Base-by-base conservation (phyloP, 2,888 invertebrate species). In the Latrodectus hesperus region DNA sequence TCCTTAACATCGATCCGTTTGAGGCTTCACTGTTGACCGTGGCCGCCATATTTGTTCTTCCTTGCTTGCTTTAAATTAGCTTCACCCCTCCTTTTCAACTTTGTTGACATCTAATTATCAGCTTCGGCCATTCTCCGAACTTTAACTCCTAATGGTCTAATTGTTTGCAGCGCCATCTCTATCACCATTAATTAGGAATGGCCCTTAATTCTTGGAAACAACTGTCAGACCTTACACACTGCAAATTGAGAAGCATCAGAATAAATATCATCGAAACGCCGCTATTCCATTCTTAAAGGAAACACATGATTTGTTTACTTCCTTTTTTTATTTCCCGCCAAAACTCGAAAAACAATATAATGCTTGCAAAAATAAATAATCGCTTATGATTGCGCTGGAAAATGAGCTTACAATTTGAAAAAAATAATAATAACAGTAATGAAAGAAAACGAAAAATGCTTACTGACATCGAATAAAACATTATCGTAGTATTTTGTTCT, bases 61-160 rank as follows among this genome's bases (percentile, higher is more conserved):
- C 71, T 67, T 88, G 88, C 88, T 88, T 88, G 88, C 88, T 83
- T 84, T 88, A 80, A 88, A 88, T 84, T 84, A 88, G 88, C 75
- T 68, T 73, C 71, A 67, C 55, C 85, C 80, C 75, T 70, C 71
- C 70, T 51, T 38, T 38, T 53, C 64, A 67, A 72, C 82, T 71
- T 65, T 84, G 88, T 88, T 88, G 88, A 88, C 84, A 88, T 84
- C 88, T 88, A 88, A 88, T 88, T 88, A 88, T 88, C 84, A 80
- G 88, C 73, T 68, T 60, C 74, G 83, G 68, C 87, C 87, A 82
- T 82, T 78, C 87, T 60, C 55, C 55, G 73, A 60, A 84, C 76
- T 84, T 84, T 84, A 52, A 70, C 82, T 76, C 65, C 77, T 87
- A 83, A 88, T 88, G 83, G 82, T 72, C 87, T 88, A 88, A 88